These are phyloP conservation scores for Andrena trimmerana DNA, from an alignment of 2,888 invertebrate species.

Conservation along the genomic window DNA sequence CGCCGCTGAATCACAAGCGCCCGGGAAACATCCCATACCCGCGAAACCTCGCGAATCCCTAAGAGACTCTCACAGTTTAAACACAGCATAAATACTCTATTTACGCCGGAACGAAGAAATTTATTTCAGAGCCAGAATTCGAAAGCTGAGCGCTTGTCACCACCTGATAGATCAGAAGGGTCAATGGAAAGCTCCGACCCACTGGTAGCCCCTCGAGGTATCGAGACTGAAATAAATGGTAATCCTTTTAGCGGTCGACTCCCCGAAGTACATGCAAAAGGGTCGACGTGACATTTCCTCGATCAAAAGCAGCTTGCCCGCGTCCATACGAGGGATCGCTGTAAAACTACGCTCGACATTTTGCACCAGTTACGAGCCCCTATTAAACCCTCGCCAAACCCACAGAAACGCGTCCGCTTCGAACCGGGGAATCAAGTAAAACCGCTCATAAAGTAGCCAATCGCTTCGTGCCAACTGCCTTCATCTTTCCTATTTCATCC, in stretches of 20 bases:
- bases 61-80: background rate
- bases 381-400: background rate
- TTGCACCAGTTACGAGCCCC: slow-evolving; percentile 1
- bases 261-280: background rate
- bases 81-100: background rate
- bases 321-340: background rate
- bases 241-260: background rate
- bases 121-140: background rate
- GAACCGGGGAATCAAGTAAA: background rate
- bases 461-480: slow-evolving; percentile 2
- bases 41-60: background rate
- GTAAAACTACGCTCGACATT: slow-evolving; percentile 16
- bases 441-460: background rate
- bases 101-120: background rate
- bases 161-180: no score
- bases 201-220: background rate
- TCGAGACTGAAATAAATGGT: background rate
- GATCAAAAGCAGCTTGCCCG: slow-evolving; percentile 5
- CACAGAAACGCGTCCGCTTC: background rate
- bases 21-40: background rate
- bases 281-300: slow-evolving; percentile 12
- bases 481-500: background rate
- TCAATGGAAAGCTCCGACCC: background rate
- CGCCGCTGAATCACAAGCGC: background rate
- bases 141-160: no score